These are phyloP conservation scores for Anguilla anguilla DNA, from an alignment of 2,797 vertebrate species.

Conservation along the genomic window DNA sequence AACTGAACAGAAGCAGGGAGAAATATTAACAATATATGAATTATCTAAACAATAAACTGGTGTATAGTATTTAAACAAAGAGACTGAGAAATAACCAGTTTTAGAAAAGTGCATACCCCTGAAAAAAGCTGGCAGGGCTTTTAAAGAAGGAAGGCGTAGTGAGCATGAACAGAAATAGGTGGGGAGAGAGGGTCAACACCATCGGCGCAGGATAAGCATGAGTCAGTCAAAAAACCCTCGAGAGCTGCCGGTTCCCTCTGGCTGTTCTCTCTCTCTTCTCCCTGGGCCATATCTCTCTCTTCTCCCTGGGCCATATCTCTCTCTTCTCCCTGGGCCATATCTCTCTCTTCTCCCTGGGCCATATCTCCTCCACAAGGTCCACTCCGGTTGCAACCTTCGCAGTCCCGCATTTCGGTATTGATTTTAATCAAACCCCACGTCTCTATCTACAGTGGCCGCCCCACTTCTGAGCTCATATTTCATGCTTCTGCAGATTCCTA, in stretches of 20 bases:
- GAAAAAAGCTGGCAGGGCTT: not conserved
- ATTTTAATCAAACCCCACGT: constrained; percentile 41
- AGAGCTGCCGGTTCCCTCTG: not conserved
- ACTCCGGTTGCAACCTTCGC: constrained; percentile 28
- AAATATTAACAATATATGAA: not conserved
- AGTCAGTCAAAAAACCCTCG: not conserved
- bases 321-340: constrained; percentile 27
- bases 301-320: too few species aligned
- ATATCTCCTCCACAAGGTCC: constrained; percentile 45
- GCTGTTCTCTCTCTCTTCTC: not conserved
- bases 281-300: too few species aligned
- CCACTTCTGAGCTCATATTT: constrained; percentile 66
- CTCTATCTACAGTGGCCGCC: constrained; percentile 21
- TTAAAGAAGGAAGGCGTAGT: not conserved
- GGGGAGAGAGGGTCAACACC: not conserved
- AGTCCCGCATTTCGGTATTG: constrained; percentile 38
- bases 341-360: constrained; percentile 25
- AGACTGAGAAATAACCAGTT: not conserved
- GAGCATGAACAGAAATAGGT: not conserved
- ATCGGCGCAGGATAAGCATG: not conserved
- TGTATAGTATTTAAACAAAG: not conserved
- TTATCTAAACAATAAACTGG: not conserved
- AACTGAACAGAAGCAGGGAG: not conserved
- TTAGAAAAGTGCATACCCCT: not conserved
- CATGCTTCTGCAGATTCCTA: constrained; percentile 76